Base-by-base conservation (phyloP, 2,888 invertebrate genomes). In the Lasioglossum zephyrum region DNA sequence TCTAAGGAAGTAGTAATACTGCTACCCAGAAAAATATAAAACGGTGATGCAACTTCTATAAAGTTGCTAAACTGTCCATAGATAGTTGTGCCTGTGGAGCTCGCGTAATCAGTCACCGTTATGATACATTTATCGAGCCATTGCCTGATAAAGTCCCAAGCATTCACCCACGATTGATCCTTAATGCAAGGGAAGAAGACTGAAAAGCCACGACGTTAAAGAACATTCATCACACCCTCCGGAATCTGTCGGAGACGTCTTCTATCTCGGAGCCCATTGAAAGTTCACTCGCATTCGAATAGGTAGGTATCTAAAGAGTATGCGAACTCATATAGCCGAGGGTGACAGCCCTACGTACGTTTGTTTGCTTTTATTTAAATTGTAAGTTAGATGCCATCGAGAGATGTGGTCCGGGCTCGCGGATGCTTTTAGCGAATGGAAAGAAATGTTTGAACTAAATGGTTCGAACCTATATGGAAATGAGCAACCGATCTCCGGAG, bases 331-430 rank as follows among this genome's bases (percentile, higher is more conserved):
- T 90, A 81, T 81, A 73, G 69, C 26, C 78, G 85, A 81, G 84
- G 84, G 83, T 80, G 85, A 79, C 79, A 81, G 47, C 44, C 84
- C 39, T 18, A 13, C 85, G 85, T 92, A 95, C 93, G 93, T 92
- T 94, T 93, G 92, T 95, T 95, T 95, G 95, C 95, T 95, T 95
- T 95, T 95, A 95, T 95, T 95, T 94, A 95, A 95, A 95, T 95
- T 94, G 94, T 95, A 93, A 95, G 95, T 95, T 94, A 95, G 94
- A 93, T 93, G 90, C 89, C 87, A 76, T 86, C 84, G 87, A 81
- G 80, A 79, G 53, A 87, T 82, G 39, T 2, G 87, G 79, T 84
- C n/a, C 76, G 82, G 53, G 76, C 77, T 66, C 80, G 63, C 49
- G 78, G 79, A 82, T 83, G 93, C 94, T 94, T 94, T 92, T 91